Percentiles rank a stretch among this genome's conserved stretches.
Conservation (phyloP, 2,113 vertebrate genomes). For the Rhea pennata region DNA sequence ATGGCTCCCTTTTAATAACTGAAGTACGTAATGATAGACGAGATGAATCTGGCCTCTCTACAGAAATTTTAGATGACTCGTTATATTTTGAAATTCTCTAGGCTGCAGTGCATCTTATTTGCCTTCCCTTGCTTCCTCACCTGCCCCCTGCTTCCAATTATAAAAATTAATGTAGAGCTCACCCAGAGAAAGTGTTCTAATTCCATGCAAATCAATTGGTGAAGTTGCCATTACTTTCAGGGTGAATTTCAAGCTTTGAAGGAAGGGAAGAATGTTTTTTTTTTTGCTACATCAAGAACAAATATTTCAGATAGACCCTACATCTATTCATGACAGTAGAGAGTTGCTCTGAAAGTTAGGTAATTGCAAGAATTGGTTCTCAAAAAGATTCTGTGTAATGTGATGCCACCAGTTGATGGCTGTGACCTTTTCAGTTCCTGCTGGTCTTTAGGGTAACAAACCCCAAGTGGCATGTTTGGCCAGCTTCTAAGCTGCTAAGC, state of each 20-base stretch:
- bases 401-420: neutral
- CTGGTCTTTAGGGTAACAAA: neutral
- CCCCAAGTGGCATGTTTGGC: neutral
- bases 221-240: neutral
- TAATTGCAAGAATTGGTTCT: neutral
- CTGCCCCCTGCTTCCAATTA: neutral
- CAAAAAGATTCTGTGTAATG: neutral
- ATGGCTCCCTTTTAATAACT: neutral
- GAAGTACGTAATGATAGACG: neutral
- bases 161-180: neutral
- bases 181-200: neutral
- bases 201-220: neutral
- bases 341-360: neutral
- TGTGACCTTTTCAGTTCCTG: neutral
- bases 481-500: neutral
- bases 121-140: neutral
- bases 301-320: accelerated
- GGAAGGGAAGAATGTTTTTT: neutral
- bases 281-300: neutral
- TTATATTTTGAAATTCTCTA: neutral
- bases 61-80: neutral
- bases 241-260: neutral
- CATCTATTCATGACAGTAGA: neutral
- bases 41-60: neutral
- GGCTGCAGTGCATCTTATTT: neutral